Evolutionary conservation across 64 coral and sea anemone genomes (phyloP), one percentile per base, ranked within the genome.

Genomic region (Platygyra sinensis): DNA sequence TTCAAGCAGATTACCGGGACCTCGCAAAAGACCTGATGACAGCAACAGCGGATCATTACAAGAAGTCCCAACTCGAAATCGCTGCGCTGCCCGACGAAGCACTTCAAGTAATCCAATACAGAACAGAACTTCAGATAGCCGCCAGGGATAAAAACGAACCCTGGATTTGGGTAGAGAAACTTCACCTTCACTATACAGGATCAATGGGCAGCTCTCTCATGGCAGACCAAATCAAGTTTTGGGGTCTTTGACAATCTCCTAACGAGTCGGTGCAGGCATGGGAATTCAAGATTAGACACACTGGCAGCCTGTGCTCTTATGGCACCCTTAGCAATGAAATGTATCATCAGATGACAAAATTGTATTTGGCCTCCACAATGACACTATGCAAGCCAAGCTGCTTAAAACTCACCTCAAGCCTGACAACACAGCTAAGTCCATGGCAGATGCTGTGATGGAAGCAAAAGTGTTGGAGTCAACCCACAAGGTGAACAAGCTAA

Each of bases 121-220:
- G 1, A 36, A 3, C 3, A 36, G 33, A 36, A 36, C 33, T 3
- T 3, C 33, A 36, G 33, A 36, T 36, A 36, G 33, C 33, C 33
- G 3, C 33, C 33, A 1, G 33, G 1, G 33, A 36, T 11, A 74
- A 14, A 87, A 87, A n/a, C n/a, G n/a, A n/a, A 74, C n/a, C 72
- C 4, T 73, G 86, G 69, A 54, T 87, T 57, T 87, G 84, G 84
- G 73, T 73, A 42, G 67, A 87, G 14, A 87, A 87, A 87, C 55
- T 73, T 52, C 64, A 38, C 3, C 38, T 52, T 29, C 86, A 87
- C 28, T 87, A 87, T 33, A 87, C 86, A 30, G 83, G 86, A 8
- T 72, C 33, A 18, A 24, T 19, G 32, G 84, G 67, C 7, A 87
- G 84, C 42, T 87, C 85, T 2, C 73, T 87, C 13, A 39, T 73